These are phyloP conservation scores for Xiphias gladius DNA, from an alignment of 2,113 vertebrate species.

Conservation along the genomic window DNA sequence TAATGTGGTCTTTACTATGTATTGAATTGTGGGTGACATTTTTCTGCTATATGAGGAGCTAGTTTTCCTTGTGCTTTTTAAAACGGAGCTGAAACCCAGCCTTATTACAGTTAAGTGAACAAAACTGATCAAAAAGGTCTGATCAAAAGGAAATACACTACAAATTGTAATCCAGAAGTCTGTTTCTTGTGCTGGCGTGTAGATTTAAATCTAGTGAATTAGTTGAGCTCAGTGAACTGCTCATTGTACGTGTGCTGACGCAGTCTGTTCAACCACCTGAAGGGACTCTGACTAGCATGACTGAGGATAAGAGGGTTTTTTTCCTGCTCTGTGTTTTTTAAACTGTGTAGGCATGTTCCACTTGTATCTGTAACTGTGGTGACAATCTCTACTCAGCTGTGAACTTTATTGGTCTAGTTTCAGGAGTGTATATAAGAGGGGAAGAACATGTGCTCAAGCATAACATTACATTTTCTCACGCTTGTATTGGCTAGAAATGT, in stretches of 20 bases:
- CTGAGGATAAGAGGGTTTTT: conserved; percentile 10
- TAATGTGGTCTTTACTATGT: not conserved
- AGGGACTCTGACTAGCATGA: conserved; percentile 18
- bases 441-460: not conserved
- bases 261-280: conserved; percentile 17
- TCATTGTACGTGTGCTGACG: conserved; percentile 10
- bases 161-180: not conserved
- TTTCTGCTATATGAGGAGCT: not conserved
- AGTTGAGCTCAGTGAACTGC: not conserved
- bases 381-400: conserved; percentile 1
- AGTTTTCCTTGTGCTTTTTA: not conserved
- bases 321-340: not conserved
- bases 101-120: not conserved
- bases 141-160: not conserved
- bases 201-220: not conserved
- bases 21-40: not conserved
- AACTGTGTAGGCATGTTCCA: not conserved
- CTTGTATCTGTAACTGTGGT: not conserved
- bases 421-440: conserved; percentile 8
- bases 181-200: not conserved
- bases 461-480: not conserved
- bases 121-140: not conserved
- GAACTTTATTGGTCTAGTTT: not conserved
- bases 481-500: not conserved
- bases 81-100: not conserved